Base-by-base conservation (phyloP, 2,888 invertebrate species). In the Patella caerulea region DNA sequence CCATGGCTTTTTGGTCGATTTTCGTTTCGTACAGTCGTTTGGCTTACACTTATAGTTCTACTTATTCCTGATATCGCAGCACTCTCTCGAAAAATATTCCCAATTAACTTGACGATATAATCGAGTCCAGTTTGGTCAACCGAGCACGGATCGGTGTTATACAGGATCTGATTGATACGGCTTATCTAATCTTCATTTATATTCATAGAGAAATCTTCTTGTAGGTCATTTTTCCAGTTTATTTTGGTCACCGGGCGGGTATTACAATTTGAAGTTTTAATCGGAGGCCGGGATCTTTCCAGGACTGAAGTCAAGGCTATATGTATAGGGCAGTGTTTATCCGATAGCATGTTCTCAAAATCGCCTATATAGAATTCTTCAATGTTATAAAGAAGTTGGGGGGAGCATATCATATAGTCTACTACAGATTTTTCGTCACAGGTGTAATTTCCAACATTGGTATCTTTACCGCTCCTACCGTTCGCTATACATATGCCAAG, bases 351-450 rank as follows among this genome's bases (percentile, higher is more conserved):
- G 7, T 65, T 24, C n/a, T 65, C 65, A 24, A 65, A 65, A 19
- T 65, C 65, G 3, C 19, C n/a, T 11, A 65, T 19, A n/a, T 65
- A 65, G 11, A 65, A 65, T 11, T 65, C 19, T 65, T 65, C 65
- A 11, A 12, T 65, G 24, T 19, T 12, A 11, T 65, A n/a, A 11
- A 65, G 3, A 7, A 65, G 19, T 65, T 65, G 7, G 9, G 19
- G 19, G 24, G n/a, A n/a, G 7, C 65, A n/a, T 19, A 65, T 65
- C 24, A 65, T 19, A 19, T 65, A n/a, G 65, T 65, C 65, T 7
- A 65, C 65, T 5, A 65, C 65, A 65, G 65, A 65, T 65, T 65
- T 65, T 12, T 12, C 65, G 24, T 65, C 65, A 65, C 65, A 65
- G 24, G 65, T 65, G 65, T 19, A 19, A 19, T 65, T 65, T 24